These are phyloP conservation scores for Enchytraeus crypticus DNA, from an alignment of 2,888 invertebrate species.

Conservation along the genomic window DNA sequence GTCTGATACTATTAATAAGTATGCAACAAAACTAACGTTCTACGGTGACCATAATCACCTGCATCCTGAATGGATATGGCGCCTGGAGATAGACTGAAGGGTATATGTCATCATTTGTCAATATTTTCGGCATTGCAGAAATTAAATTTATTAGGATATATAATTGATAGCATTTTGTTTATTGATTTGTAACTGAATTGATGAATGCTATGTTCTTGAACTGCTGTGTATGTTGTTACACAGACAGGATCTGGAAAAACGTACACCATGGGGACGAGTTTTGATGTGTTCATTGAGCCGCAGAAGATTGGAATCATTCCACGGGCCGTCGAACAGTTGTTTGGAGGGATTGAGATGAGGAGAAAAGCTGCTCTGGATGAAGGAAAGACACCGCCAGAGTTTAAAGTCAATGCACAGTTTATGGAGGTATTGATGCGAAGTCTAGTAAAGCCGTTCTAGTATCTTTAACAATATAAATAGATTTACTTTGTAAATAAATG, in stretches of 20 bases:
- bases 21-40: no score
- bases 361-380: constrained; percentile 55
- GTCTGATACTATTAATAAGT: no score
- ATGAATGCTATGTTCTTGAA: background rate
- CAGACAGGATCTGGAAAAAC: constrained; percentile 97
- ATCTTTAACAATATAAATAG: background rate
- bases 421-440: constrained; percentile 59
- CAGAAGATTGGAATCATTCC: constrained; percentile 80
- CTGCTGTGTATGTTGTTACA: no score
- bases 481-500: background rate
- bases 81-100: no score
- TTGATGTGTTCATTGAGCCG: constrained; percentile 62
- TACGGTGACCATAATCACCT: no score
- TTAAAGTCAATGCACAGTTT: constrained; percentile 78
- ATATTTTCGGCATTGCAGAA: background rate
- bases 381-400: constrained; percentile 64
- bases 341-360: constrained; percentile 57
- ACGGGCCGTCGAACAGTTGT: constrained; percentile 84
- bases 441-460: background rate
- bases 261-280: constrained; percentile 96
- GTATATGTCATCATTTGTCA: no score
- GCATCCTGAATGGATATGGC: no score
- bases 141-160: background rate
- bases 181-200: background rate
- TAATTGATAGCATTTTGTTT: background rate